Evolutionary conservation across 2,113 vertebrate species (phyloP).

Genomic region (Gallinago jamesoni): DNA sequence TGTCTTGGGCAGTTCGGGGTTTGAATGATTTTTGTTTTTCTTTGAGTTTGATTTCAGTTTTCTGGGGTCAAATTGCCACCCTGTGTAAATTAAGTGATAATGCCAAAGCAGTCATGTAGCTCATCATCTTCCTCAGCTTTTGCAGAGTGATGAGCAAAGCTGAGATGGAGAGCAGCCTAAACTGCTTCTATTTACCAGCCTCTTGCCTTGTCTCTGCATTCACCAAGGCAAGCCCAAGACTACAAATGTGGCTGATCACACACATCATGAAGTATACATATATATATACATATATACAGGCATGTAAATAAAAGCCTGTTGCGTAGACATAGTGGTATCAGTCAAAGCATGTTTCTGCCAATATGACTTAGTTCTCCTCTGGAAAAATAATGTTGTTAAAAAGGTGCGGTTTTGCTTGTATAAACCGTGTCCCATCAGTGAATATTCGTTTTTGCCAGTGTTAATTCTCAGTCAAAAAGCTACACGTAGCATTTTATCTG

Average conservation of each 20-base stretch:
- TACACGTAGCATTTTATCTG: neutral
- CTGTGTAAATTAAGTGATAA: neutral
- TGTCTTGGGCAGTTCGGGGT: neutral
- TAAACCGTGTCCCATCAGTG: neutral
- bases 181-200: neutral
- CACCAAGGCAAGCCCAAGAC: neutral
- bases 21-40: neutral
- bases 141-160: neutral
- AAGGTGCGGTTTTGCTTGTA: neutral
- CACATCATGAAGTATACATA: neutral
- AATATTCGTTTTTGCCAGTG: neutral
- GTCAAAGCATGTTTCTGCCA: neutral
- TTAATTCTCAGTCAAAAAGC: neutral
- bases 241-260: neutral
- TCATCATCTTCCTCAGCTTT: neutral
- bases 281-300: neutral
- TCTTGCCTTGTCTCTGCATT: neutral
- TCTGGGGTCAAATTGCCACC: neutral
- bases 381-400: neutral
- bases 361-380: neutral
- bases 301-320: neutral
- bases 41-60: neutral
- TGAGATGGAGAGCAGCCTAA: neutral
- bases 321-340: neutral
- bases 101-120: neutral